Evolutionary conservation across 1,140 invertebrate species (phyloP), one percentile per base, ranked within the genome.

Genomic region (Popillia japonica): DNA sequence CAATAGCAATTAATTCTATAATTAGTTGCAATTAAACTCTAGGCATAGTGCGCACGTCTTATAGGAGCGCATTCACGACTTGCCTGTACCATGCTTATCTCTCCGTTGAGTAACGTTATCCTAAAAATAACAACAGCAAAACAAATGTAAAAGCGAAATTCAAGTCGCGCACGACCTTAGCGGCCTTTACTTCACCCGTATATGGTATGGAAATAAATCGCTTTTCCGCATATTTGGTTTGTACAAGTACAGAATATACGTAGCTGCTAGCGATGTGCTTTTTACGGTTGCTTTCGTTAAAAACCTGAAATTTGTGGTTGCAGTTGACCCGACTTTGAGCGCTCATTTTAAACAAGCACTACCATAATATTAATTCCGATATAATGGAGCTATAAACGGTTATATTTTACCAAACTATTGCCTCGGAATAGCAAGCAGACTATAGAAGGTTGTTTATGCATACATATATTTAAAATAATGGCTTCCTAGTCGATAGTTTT

Each of bases 141-240:
- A 68, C 61, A 68, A 68, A 68, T 34, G 61, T 34, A 68, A 34
- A 68, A 68, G 61, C 61, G 61, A 68, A 55, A 68, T 68, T 68
- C 61, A 68, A 27, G 20, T 68, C 22, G 61, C 22, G 7, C 20
- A 22, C 61, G 61, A 68, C 61, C 61, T 68, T 68, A 68, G 8
- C 22, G 61, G 61, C 61, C 61, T 68, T 68, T 68, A 68, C 61
- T 68, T 68, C 20, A 34, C 4, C 61, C 61, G 27, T 68, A 68
- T 68, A 68, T 27, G 61, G 61, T 14, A 22, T 20, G 20, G 27
- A 68, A 68, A 68, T 68, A 34, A 68, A 23, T 34, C 20, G 61
- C 61, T 68, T 68, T 68, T 68, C 61, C 61, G 61, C 61, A 68
- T 68, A 68, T 68, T 68, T 68, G 22, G 27, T 14, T 22, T 68